Base-by-base conservation (phyloP, 2,797 vertebrate genomes). In the Apodemus agrarius region DNA sequence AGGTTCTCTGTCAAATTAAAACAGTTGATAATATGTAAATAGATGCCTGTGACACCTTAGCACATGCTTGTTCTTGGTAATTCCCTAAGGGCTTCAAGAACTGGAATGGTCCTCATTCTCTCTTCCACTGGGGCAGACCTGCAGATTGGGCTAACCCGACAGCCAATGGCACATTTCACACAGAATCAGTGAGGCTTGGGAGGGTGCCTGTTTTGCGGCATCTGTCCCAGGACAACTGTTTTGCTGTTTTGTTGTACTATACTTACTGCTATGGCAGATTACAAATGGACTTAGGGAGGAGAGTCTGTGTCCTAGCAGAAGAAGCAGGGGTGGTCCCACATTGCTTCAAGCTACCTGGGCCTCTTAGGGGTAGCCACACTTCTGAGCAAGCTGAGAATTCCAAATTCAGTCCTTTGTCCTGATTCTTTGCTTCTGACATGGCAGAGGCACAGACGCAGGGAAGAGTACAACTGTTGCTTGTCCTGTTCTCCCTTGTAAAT, bases 1-100 rank as follows among this genome's bases (percentile, higher is more conserved):
- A 57, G 61, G 46, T 89, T 96, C 57, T 86, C 43, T 80, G 74
- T 96, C 83, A 92, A 85, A 86, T 90, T 63, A 93, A 96, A 91
- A 80, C n/a, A 37, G 54, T 69, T 1, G 10, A 63, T 29, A 52
- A 40, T 31, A 17, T 16, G 78, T 78, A 83, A 89, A 93, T 3
- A 26, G 61, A 88, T 26, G 59, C 65, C 81, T 49, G 13, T 13
- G 34, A 63, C 91, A 65, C 67, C 52, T 26, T 46, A 61, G 65
- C 61, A 83, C 37, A 3, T 10, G 12, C 89, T 46, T 1, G 0
- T 37, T 83, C 63, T 74, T 43, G 52, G 76, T 52, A 49, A 37
- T 3, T 43, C 3, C 52, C 85, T 67, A 72, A 13, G 31, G 24
- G 49, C 67, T 75, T 29, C n/a, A 34, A 26, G 57, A 43, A 46